A percentile compares a stretch with the other conserved stretches of the same genome.
Conservation (phyloP, 2,113 vertebrate genomes). For the Plestiodon gilberti region DNA sequence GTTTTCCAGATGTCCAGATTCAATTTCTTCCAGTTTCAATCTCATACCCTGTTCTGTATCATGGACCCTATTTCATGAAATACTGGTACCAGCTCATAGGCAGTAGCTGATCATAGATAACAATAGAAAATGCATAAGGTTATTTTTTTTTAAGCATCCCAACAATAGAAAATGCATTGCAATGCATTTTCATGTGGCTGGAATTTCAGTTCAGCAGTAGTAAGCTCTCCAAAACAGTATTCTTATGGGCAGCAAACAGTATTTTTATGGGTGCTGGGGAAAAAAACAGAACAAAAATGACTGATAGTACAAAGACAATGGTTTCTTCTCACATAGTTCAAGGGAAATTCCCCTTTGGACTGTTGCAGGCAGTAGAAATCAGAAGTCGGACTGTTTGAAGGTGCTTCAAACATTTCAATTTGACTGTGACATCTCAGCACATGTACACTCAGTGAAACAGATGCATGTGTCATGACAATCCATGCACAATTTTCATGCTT, state of each 20-base stretch:
- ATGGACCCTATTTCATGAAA: background rate
- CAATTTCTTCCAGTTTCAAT: background rate
- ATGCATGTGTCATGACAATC: background rate
- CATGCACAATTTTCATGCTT: background rate
- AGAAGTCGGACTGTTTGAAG: background rate
- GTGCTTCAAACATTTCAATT: background rate
- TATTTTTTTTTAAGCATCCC: too few relatives aligned
- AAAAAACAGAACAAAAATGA: background rate
- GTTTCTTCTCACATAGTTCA: slow-evolving; percentile 11
- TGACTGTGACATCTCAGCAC: background rate
- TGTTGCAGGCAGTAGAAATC: slow-evolving; percentile 5
- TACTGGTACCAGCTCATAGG: background rate
- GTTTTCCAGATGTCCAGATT: background rate
- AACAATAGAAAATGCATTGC: background rate
- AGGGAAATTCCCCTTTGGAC: slow-evolving; percentile 1
- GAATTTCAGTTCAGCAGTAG: background rate
- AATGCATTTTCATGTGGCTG: background rate
- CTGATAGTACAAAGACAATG: background rate
- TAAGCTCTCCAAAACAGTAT: background rate
- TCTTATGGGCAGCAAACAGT: background rate
- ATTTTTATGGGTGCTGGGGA: too few relatives aligned
- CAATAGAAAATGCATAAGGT: background rate
- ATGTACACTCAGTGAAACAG: background rate
- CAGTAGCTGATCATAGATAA: too few relatives aligned
- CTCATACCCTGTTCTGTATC: background rate